Evolutionary conservation across 2,888 invertebrate species (phyloP), one percentile per base, ranked within the genome.

Genomic region (Muschampia plurimacula): DNA sequence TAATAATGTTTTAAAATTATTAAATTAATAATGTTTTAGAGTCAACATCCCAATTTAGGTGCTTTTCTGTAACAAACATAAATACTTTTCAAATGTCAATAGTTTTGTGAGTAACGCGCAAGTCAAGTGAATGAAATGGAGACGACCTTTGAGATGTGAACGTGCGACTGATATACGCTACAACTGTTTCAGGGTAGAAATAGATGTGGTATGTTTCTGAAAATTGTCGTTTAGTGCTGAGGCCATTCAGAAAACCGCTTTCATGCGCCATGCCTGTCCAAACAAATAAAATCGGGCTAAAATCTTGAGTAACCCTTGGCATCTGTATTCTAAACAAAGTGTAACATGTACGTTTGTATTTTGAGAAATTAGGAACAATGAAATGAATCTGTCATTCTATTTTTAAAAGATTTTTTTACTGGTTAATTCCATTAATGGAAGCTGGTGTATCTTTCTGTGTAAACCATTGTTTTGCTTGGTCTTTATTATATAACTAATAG

Each of bases 291-390:
- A 39, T 15, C 63, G 41, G 15, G 22, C 55, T 28, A 55, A 41
- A 55, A 55, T 49, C 49, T 49, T 3, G 15, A 12, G 6, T 52
- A 28, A 28, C 28, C 63, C 63, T 69, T 69, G 69, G 69, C 69
- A 69, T 55, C 52, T 13, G 9, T 69, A 69, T 64, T 69, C 69
- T 69, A 69, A 69, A 69, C 69, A 69, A 63, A 57, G 22, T 57
- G 52, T 49, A 39, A 55, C 41, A 39, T 39, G 41, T 62, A 39
- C 52, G 39, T 52, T 15, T 41, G 52, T 15, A 55, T 69, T 69
- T 63, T 69, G 55, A 69, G 57, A 28, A 57, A 57, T 28, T 57
- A 12, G 12, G 15, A 28, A 57, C 28, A 28, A 12, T 1, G 28
- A 57, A 57, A 28, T 57, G 57, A 57, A 8, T 57, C 28, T 57